Base-by-base conservation (phyloP, 2,797 vertebrate genomes). In the Meda fulgida region DNA sequence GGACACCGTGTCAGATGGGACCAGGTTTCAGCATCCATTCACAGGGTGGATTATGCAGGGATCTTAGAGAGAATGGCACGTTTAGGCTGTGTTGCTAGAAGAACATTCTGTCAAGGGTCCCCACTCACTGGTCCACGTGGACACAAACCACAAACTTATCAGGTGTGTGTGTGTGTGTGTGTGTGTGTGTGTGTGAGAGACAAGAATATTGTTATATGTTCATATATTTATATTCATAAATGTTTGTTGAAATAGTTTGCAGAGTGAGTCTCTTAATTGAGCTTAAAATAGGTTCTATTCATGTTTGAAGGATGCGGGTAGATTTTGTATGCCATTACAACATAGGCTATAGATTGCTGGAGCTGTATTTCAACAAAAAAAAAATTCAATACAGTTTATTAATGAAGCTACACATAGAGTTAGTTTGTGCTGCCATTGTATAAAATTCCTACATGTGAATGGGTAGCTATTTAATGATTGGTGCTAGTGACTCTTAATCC, bases 151-250 rank as follows among this genome's bases (percentile, higher is more conserved):
- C 21, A 43, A 43, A 43, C 43, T 43, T 43, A 43, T 3, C 43
- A 43, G 43, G 43, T 43, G 1, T 3, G 38, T 38, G 38, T 38
- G 38, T 38, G 38, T 8, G 38, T 38, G 38, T 38, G 34, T 34
- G 34, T 34, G 34, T 34, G 34, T 34, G 34, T 34, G 34, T 34
- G 34, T 34, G 38, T 40, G 38, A 8, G 51, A 21, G 23, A 23
- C 58, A 63, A 63, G n/a, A n/a, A n/a, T 63, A 63, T 63, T 63
- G n/a, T 63, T 63, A 63, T 63, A 63, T 63, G 58, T 63, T 63
- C n/a, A 63, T 60, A 60, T 60, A 60, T 60, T 60, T 60, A 60
- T 26, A 60, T 60, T 60, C 58, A 60, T 60, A 60, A 60, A 60
- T 60, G 58, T 60, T 60, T 60, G 58, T 60, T 60, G n/a, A 63